phyloP scores from a whole-genome alignment of 2,888 invertebrate genomes.

The Callimorpha dominula region DNA sequence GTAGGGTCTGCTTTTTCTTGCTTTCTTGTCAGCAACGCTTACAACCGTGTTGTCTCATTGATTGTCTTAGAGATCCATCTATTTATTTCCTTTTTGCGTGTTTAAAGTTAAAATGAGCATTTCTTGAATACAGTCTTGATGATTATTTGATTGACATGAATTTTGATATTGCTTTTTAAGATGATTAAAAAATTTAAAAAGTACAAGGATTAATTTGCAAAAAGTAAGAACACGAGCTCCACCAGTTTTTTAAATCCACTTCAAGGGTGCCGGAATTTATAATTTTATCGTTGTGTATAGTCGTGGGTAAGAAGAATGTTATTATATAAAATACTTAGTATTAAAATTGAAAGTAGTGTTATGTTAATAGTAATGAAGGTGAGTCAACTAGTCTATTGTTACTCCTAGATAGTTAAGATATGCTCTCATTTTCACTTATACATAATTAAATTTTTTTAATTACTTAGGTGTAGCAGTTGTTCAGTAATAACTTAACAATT shows the following conservation, averaged over 20 bases:
- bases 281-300: neutral
- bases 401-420: neutral
- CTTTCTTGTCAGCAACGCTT: neutral
- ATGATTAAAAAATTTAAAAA: neutral
- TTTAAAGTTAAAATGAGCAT: neutral
- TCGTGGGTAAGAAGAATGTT: neutral
- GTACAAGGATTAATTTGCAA: neutral
- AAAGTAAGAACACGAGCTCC: neutral
- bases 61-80: neutral
- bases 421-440: slow-evolving; percentile 5
- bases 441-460: slow-evolving; percentile 3
- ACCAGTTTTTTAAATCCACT: neutral
- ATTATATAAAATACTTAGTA: neutral
- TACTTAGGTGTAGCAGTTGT: neutral
- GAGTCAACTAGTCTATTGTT: slow-evolving; percentile 9
- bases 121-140: no score
- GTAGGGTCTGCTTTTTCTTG: neutral
- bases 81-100: neutral
- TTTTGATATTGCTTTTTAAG: neutral
- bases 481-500: neutral
- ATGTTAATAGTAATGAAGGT: slow-evolving; percentile 9
- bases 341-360: slow-evolving; percentile 12
- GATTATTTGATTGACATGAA: neutral
- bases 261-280: slow-evolving; percentile 1
- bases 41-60: neutral